Base-by-base conservation (phyloP, 2,113 vertebrate species). In the Isurus oxyrinchus region DNA sequence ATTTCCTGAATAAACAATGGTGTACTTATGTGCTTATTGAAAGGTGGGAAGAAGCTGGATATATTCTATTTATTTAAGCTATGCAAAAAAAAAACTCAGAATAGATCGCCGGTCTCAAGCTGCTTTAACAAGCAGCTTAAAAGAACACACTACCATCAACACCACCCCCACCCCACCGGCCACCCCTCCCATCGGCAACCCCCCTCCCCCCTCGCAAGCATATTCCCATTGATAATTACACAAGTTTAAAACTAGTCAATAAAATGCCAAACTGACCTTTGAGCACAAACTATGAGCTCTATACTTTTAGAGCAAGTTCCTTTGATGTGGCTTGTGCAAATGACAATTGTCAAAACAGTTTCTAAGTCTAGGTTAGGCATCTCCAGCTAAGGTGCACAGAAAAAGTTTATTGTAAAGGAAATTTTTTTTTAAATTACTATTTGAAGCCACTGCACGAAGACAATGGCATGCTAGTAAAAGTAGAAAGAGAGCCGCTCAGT, bases 261-360 rank as follows among this genome's bases (percentile, higher is more conserved):
- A 72, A 31, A 95, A 95, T 55, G 49, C 76, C 94, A 95, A 72
- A 72, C 67, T 72, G 67, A 95, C 94, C 94, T 95, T 55, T 72
- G 25, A 53, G 49, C 66, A 95, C 27, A 72, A 95, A 95, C 53
- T 31, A 44, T 27, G 25, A 72, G 66, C 63, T 31, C 11, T 72
- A 27, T 94, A 44, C 31, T 3, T 14, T 67, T 23, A 27, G 6
- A 67, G n/a, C 40, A 49, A 76, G 94, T 53, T 95, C 11, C 66
- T 72, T 95, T 95, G 94, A 53, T 72, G 66, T 72, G 66, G 66
- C 27, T 76, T 95, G 31, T 35, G 67, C 67, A 95, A 95, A 72
- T 35, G 66, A 21, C 44, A 95, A 95, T 49, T 55, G 94, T 95
- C 94, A 76, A 95, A 95, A 95, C 40, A 69, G 66, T 95, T 95